phyloP scores from a whole-genome alignment of 2,888 invertebrate species.

The Malthinus seriepunctatus region DNA sequence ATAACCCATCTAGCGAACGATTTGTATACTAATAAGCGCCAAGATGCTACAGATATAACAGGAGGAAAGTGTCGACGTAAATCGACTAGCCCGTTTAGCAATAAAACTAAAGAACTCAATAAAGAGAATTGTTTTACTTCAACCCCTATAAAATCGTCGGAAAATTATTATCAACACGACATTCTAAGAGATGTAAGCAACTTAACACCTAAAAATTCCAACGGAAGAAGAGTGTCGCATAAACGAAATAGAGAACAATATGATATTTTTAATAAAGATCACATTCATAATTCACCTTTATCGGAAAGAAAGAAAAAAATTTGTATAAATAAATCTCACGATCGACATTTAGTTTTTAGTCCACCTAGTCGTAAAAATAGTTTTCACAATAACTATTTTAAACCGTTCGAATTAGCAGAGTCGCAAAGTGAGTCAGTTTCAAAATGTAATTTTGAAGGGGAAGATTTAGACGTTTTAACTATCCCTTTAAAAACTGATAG shows the following conservation, averaged over 20 bases:
- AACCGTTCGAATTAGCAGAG: conserved; percentile 48
- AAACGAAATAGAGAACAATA: conserved; percentile 32
- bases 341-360: conserved; percentile 29
- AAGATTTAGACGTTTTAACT: background rate
- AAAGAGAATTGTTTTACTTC: conserved; percentile 66
- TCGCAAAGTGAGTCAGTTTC: conserved; percentile 42
- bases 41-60: conserved; percentile 48
- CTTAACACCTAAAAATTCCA: conserved; percentile 57
- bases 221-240: conserved; percentile 33
- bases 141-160: conserved; percentile 59
- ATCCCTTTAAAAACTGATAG: background rate
- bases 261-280: conserved; percentile 9
- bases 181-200: conserved; percentile 65
- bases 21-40: conserved; percentile 42
- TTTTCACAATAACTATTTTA: conserved; percentile 42
- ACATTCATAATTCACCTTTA: background rate
- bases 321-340: conserved; percentile 44
- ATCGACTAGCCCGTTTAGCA: conserved; percentile 51
- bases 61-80: conserved; percentile 54
- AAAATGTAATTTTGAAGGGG: conserved; percentile 8
- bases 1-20: conserved; percentile 30
- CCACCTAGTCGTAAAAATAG: conserved; percentile 9
- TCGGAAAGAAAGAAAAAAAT: conserved; percentile 44
- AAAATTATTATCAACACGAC: conserved; percentile 47
- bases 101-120: conserved; percentile 59